A percentile compares a stretch with the other conserved stretches of the same genome.
Conservation (phyloP, 2,888 invertebrate species). For the Phengaris arion region DNA sequence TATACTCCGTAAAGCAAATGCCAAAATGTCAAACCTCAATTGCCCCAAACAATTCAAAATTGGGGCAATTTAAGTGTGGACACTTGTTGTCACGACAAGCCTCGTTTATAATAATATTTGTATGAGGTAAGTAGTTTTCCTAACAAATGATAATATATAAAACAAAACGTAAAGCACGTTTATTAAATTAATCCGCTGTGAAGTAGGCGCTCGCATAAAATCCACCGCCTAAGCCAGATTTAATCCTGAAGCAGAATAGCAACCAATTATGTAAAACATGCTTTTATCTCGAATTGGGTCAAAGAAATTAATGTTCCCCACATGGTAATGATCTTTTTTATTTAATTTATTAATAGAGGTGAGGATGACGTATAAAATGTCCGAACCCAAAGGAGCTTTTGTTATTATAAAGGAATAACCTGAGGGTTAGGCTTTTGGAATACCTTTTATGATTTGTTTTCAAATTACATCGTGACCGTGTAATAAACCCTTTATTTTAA, state of each 20-base stretch:
- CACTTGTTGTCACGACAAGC: too few species aligned
- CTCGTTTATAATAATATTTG: too few species aligned
- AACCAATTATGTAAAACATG: slow-evolving; percentile 25
- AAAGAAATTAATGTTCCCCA: slow-evolving; percentile 13
- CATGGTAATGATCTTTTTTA: slow-evolving; percentile 24
- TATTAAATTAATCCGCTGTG: slow-evolving; percentile 7
- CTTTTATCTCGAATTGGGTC: slow-evolving; percentile 24
- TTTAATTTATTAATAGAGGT: slow-evolving; percentile 8
- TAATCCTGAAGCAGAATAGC: slow-evolving; percentile 19
- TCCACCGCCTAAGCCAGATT: slow-evolving; percentile 17
- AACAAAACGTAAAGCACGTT: slow-evolving; percentile 4
- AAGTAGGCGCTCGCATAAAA: slow-evolving; percentile 15
- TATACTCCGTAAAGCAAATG: too few species aligned
- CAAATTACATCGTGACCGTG: not conserved
- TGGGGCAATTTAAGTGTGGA: too few species aligned
- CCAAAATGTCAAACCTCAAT: too few species aligned
- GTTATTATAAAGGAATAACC: slow-evolving; percentile 13
- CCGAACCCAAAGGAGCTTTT: slow-evolving; percentile 6
- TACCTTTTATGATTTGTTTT: slow-evolving; percentile 10
- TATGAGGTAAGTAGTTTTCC: not conserved
- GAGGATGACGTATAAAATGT: not conserved
- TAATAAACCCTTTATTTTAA: not conserved
- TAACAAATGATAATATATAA: not conserved
- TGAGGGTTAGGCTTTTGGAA: not conserved
- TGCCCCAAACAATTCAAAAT: too few species aligned